Evolutionary conservation across 2,113 vertebrate genomes (phyloP), one percentile per base, ranked within the genome.

Genomic region (Nothocercus julius): DNA sequence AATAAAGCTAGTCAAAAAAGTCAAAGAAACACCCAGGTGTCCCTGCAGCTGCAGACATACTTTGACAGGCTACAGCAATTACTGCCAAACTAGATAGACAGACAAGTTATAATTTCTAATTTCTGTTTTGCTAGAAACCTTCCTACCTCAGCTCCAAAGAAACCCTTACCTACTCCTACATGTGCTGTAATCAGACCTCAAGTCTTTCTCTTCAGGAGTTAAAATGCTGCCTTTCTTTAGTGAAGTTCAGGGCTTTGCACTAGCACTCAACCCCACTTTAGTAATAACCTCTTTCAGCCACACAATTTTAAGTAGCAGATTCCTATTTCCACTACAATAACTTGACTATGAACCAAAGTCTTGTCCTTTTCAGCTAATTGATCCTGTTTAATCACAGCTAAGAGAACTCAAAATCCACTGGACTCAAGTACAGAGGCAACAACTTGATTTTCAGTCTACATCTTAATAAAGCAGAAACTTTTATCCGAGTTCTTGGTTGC

Each of bases 51-150:
- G 70, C 0, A 0, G 27, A 67, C 30, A 15, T 19, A 17, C 22
- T 30, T 56, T 38, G 6, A 56, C 16, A 13, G 20, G 13, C 10
- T 58, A 58, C 30, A 18, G 5, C 30, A 32, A 78, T 75, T 36
- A 88, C 11, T 34, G 47, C 64, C 11, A 54, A 84, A 45, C 49
- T 11, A 34, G 30, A 2, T 11, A 84, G 16, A 1, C 9, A 63
- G 2, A 3, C 1, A 36, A 61, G 28, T 15, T 1, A 1, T 4
- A 49, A 5, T 36, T 8, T 69, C 11, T 0, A 1, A 5, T 2
- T 49, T 70, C 34, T 51, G 7, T 25, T 87, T 30, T 32, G 3
- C 49, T 34, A 61, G 28, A 72, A 32, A 32, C n/a, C 32, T 56
- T 87, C 42, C 32, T n/a, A 56, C 10, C 4, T 51, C 18, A 54